These are phyloP conservation scores for Cottus gobio DNA, from an alignment of 2,113 vertebrate genomes.

Conservation along the genomic window DNA sequence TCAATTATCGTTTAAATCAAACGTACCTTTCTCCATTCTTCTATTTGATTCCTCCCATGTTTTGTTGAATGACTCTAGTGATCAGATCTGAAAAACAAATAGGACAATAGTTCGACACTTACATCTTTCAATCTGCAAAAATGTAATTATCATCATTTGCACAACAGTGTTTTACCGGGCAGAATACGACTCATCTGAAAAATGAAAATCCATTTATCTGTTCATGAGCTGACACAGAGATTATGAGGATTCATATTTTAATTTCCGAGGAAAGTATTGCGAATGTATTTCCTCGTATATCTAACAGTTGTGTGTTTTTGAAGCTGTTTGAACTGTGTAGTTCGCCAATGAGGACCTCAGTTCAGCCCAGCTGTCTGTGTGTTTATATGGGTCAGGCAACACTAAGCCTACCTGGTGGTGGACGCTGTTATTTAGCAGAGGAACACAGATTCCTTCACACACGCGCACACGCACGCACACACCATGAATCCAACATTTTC, in stretches of 20 bases:
- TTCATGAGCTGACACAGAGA: constrained; percentile 45
- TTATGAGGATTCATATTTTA: constrained; percentile 35
- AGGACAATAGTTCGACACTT: not conserved
- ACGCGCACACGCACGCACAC: not conserved
- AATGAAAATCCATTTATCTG: constrained; percentile 48
- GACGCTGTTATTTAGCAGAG: constrained; percentile 55
- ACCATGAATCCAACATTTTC: no score
- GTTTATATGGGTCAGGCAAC: constrained; percentile 67
- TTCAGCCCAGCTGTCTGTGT: constrained; percentile 58
- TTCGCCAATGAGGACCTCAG: constrained; percentile 8
- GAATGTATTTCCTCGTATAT: constrained; percentile 18
- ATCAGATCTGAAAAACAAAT: constrained; percentile 76
- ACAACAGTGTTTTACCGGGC: constrained; percentile 7
- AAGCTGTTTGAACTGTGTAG: constrained; percentile 16
- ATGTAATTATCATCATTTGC: not conserved
- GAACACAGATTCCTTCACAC: constrained; percentile 20
- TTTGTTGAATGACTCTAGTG: constrained; percentile 78
- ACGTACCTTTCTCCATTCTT: constrained; percentile 82
- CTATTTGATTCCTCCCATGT: constrained; percentile 80
- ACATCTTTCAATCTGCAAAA: not conserved
- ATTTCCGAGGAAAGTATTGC: constrained; percentile 33
- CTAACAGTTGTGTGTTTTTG: constrained; percentile 41
- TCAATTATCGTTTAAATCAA: not conserved
- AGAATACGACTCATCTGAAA: not conserved
- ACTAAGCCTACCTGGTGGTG: constrained; percentile 70